Evolutionary conservation across 2,888 invertebrate species (phyloP), one percentile per base, ranked within the genome.

Genomic region (Hydropsyche betteni): DNA sequence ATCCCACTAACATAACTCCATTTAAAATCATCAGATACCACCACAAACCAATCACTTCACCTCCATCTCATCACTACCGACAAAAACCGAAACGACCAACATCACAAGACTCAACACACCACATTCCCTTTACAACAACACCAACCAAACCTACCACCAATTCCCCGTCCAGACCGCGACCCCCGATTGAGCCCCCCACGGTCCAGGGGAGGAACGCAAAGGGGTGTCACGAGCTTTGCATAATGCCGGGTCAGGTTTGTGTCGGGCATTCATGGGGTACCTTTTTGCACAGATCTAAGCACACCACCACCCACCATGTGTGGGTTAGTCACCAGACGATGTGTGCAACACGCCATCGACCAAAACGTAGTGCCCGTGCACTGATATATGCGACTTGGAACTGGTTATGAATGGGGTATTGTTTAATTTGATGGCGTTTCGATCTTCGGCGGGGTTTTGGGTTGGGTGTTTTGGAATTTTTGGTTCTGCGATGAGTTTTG

Each of bases 191-290:
- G 16, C 75, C 44, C 34, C 5, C 68, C 44, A 44, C 69, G 68
- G 34, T 6, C 68, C 58, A 68, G 71, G 50, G 69, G 72, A 36
- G 75, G 71, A 74, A n/a, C 71, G 55, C 69, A 68, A 38, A 68
- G 75, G 71, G 76, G 74, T 76, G 76, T 76, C 76, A 76, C 69
- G 76, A 75, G 79, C 75, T 79, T 79, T 79, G 79, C 79, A 79
- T 79, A 79, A 79, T 79, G 79, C 79, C 77, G 79, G 77, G 77
- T 77, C 79, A 76, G 79, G 77, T 76, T 76, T 74, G 76, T 69
- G 72, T 76, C 76, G 78, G 74, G 72, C 71, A 72, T 72, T 75
- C 64, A 55, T 44, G 75, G 76, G 77, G 69, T 69, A 77, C 72
- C 74, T 79, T 79, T 79, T 79, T 79, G 77, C 73, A 76, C 76